phyloP scores from a whole-genome alignment of 1,140 invertebrate species.

The Macrosteles quadrilineatus region DNA sequence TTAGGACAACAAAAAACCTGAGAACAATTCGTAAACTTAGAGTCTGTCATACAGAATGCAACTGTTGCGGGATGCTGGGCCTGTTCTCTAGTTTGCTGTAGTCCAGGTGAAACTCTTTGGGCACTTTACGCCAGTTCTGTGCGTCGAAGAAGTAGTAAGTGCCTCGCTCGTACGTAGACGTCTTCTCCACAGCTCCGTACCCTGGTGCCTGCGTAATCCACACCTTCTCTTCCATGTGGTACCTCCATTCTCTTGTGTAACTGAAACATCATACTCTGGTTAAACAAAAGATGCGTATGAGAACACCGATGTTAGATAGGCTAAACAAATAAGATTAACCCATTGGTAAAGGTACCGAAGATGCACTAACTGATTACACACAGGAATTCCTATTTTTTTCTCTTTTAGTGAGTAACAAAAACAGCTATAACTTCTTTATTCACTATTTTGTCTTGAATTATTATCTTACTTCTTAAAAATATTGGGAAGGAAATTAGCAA shows the following conservation, averaged over 20 bases:
- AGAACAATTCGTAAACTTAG: constrained; percentile 21
- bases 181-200: constrained; percentile 90
- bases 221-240: constrained; percentile 97
- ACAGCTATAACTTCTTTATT: too few species aligned
- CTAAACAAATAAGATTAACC: too few species aligned
- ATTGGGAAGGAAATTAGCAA: too few species aligned
- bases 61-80: constrained; percentile 56
- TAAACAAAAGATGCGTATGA: too few species aligned
- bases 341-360: too few species aligned
- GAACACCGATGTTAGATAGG: too few species aligned
- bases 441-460: too few species aligned
- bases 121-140: constrained; percentile 93
- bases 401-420: too few species aligned
- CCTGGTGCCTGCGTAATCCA: constrained; percentile 98
- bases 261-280: constrained; percentile 55
- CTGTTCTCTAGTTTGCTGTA: constrained; percentile 95
- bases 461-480: too few species aligned
- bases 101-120: constrained; percentile 96
- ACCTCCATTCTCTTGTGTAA: constrained; percentile 97
- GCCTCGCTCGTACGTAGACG: constrained; percentile 92
- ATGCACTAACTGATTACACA: too few species aligned
- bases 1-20: constrained; percentile 33
- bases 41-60: constrained; percentile 37
- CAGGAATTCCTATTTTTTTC: too few species aligned
- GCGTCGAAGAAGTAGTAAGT: constrained; percentile 99